phyloP scores from a whole-genome alignment of 1,140 invertebrate genomes.

The Brachionus manjavacas region DNA sequence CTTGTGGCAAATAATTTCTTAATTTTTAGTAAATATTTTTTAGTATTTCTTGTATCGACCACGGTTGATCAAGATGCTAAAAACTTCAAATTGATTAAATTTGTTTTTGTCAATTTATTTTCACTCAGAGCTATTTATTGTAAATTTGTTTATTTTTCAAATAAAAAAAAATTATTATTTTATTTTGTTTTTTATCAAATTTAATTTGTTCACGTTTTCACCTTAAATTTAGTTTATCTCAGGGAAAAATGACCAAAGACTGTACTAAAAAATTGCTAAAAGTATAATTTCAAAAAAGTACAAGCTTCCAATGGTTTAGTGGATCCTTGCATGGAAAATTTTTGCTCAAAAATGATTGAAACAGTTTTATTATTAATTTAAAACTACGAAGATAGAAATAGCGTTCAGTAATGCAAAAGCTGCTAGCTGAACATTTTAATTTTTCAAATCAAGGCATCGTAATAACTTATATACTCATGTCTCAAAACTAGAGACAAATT shows the following conservation, averaged over 20 bases:
- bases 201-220: neutral
- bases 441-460: neutral
- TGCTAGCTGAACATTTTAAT: no score
- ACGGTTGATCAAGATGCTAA: neutral
- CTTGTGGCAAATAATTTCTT: neutral
- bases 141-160: neutral
- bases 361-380: neutral
- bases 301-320: no score
- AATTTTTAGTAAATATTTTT: neutral
- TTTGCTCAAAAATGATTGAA: neutral
- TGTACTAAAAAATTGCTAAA: no score
- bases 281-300: no score
- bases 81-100: neutral
- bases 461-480: neutral
- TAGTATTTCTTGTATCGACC: neutral
- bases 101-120: slow-evolving; percentile 1
- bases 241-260: neutral
- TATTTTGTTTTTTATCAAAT: neutral
- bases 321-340: neutral
- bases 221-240: neutral
- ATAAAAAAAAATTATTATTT: neutral
- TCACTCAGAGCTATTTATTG: neutral
- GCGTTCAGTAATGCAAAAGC: neutral
- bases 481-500: neutral
- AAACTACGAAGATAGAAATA: neutral